phyloP scores from a whole-genome alignment of 2,113 vertebrate species.

The Cynoglossus semilaevis region DNA sequence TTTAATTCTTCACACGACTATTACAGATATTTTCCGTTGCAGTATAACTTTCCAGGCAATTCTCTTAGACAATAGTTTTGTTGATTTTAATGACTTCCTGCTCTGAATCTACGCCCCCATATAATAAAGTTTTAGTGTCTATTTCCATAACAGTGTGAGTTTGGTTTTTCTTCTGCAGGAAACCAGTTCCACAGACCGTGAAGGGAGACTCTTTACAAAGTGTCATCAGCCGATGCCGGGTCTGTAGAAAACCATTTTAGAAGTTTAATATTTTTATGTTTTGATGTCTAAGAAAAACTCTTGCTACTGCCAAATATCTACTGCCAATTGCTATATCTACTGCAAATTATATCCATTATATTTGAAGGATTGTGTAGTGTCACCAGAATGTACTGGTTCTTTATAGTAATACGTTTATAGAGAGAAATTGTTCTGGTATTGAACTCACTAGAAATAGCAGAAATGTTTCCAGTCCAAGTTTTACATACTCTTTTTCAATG shows the following conservation, averaged over 20 bases:
- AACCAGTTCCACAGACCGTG: slow-evolving; percentile 80
- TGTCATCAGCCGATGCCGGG: slow-evolving; percentile 86
- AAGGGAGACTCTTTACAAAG: slow-evolving; percentile 79
- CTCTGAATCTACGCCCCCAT: neutral
- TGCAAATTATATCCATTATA: neutral
- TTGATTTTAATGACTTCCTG: neutral
- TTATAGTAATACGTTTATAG: too few relatives aligned
- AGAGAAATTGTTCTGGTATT: too few relatives aligned
- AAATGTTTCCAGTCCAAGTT: too few relatives aligned
- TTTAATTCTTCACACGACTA: neutral
- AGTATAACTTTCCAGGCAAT: neutral
- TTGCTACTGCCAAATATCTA: too few relatives aligned
- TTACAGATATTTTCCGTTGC: neutral
- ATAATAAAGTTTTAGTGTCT: neutral
- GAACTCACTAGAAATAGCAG: too few relatives aligned
- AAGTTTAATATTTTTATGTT: too few relatives aligned
- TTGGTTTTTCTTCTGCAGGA: slow-evolving; percentile 68
- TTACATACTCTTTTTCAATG: too few relatives aligned
- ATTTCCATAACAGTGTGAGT: neutral
- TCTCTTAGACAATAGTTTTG: neutral
- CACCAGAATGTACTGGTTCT: neutral
- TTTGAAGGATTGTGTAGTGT: neutral
- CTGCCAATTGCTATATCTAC: too few relatives aligned
- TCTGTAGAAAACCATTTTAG: slow-evolving; percentile 80
- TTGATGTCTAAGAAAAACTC: too few relatives aligned